phyloP scores from a whole-genome alignment of 2,888 invertebrate genomes.

The Mythimna lalbum region DNA sequence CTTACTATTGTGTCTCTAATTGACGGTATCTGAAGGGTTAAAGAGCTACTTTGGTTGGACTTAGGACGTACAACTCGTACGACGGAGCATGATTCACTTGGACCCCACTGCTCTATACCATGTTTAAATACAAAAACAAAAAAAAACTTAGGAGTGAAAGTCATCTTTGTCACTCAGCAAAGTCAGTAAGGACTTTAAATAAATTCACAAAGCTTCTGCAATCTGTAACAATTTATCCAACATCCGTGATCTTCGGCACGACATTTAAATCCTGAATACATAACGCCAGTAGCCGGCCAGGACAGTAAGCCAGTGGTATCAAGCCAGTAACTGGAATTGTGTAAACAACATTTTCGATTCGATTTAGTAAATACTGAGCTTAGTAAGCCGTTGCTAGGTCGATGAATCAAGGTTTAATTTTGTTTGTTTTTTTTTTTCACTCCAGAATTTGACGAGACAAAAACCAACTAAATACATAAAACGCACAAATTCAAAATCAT shows the following conservation, averaged over 20 bases:
- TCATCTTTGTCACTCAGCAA: background rate
- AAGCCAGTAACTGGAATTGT: constrained; percentile 26
- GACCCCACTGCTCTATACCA: too few relatives aligned
- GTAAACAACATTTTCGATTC: constrained; percentile 32
- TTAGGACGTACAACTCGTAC: too few relatives aligned
- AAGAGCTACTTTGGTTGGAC: too few relatives aligned
- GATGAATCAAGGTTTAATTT: background rate
- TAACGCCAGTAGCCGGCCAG: constrained; percentile 30
- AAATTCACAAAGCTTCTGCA: constrained; percentile 1
- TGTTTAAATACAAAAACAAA: too few relatives aligned
- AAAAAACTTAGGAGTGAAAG: too few relatives aligned
- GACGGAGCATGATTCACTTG: too few relatives aligned
- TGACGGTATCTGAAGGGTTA: too few relatives aligned
- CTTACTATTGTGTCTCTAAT: too few relatives aligned
- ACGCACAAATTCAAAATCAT: too few relatives aligned
- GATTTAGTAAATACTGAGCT: constrained; percentile 24
- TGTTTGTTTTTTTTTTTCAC: too few relatives aligned
- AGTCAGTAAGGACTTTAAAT: background rate
- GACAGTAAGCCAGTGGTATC: constrained; percentile 33
- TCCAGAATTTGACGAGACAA: too few relatives aligned
- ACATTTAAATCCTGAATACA: constrained; percentile 39
- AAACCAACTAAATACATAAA: too few relatives aligned
- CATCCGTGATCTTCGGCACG: constrained; percentile 33
- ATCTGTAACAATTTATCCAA: constrained; percentile 27
- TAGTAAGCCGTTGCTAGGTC: constrained; percentile 1